Percentiles rank a stretch among this genome's conserved stretches.
Conservation (phyloP, 2,888 invertebrate species). For the Chalcis sispes region DNA sequence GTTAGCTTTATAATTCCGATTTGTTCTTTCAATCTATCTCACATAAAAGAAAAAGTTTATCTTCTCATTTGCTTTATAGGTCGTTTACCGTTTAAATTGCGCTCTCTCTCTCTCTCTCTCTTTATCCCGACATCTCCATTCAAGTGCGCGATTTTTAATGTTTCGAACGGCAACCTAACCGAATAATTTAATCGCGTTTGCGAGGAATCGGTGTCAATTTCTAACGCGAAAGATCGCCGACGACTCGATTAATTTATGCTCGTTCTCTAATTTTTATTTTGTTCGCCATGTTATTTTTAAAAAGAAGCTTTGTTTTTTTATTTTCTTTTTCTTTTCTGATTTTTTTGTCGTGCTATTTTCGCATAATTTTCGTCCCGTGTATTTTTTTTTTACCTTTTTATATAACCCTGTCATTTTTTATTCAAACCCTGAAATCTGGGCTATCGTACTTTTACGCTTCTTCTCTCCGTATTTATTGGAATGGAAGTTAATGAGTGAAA, state of each 20-base stretch:
- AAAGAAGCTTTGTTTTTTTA: neutral
- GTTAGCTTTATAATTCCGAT: too few species aligned
- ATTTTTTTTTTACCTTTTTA: neutral
- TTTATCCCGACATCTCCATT: too few species aligned
- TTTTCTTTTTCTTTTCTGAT: neutral
- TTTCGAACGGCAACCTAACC: conserved; percentile 8
- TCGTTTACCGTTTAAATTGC: too few species aligned
- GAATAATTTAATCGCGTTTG: conserved; percentile 19
- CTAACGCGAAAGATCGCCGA: too few species aligned
- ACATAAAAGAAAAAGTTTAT: too few species aligned
- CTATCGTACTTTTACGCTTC: conserved; percentile 24
- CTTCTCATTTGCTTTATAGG: too few species aligned
- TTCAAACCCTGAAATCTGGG: conserved; percentile 3
- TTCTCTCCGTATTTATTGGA: conserved; percentile 16
- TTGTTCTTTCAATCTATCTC: too few species aligned
- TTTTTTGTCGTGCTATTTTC: too few species aligned
- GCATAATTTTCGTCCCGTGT: too few species aligned
- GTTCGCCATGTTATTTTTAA: neutral
- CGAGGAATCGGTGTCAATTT: too few species aligned
- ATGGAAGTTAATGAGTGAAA: conserved; percentile 19
- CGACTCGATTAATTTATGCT: conserved; percentile 42
- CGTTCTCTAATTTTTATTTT: neutral
- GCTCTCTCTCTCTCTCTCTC: neutral
- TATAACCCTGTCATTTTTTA: conserved; percentile 11
- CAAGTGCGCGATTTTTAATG: too few species aligned